Evolutionary conservation across 2,888 invertebrate species (phyloP), one percentile per base, ranked within the genome.

Genomic region (Drosophila paramelanica): DNA sequence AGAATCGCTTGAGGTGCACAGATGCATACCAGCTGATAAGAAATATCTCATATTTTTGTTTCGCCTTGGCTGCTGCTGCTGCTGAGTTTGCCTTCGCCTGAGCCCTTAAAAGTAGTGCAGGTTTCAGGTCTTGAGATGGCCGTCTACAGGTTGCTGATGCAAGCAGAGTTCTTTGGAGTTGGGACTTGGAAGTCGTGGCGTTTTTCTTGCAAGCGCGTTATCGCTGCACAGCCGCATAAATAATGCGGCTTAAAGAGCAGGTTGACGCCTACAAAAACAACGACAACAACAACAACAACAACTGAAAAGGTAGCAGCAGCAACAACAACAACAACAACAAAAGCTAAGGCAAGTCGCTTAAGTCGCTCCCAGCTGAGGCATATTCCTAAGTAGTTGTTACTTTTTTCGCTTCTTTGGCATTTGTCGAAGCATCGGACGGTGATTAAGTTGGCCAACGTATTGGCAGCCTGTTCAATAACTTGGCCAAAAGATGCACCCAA

Each of bases 161-260:
- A 39, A 14, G 13, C 53, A 13, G 36, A 53, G 17, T 31, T 53
- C 53, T 43, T 33, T 23, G 31, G 53, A 42, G 53, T 45, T 43
- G 55, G 43, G 20, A 39, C 50, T 76, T 65, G 33, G 52, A 42
- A 72, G 74, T 64, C 67, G 65, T 76, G 73, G 72, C 58, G 59
- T 50, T 45, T 57, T 46, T 14, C 46, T 59, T 49, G 83, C 81
- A 85, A 87, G 90, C 90, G 90, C 90, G 90, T 89, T 90, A 90
- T 90, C 90, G 88, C 86, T 82, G 90, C 87, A 89, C 89, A 89
- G 87, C 88, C 85, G 90, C 90, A 91, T 91, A 91, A 91, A 91
- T 91, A 91, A 91, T 91, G 89, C 86, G 81, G 88, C 91, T 91
- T 91, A 91, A 91, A 91, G 90, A 91, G 91, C 91, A 91, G 91